Evolutionary conservation across 2,113 vertebrate genomes (phyloP).

Genomic region (Penelope pileata): DNA sequence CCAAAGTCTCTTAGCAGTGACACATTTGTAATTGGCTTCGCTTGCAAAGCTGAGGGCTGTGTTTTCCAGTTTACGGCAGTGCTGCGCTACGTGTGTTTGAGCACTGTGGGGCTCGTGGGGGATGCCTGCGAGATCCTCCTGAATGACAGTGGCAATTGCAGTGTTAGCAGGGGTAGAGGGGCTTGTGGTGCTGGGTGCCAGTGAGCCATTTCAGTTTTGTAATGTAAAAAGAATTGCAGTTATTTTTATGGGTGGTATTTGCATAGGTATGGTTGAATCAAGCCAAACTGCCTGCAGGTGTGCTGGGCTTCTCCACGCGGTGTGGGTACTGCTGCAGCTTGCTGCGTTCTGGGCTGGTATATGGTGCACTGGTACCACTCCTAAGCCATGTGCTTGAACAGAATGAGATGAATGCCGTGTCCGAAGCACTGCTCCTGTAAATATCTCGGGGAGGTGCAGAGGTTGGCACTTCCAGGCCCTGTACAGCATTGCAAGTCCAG

Average conservation of each 20-base stretch:
- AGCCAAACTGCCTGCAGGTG: not conserved
- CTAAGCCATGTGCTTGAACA: fast-evolving
- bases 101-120: fast-evolving
- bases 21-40: not conserved
- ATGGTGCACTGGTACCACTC: too few relatives aligned
- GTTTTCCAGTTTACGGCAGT: fast-evolving
- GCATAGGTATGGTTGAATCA: not conserved
- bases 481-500: fast-evolving
- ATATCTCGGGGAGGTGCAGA: not conserved
- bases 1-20: not conserved
- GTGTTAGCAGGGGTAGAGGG: fast-evolving
- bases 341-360: not conserved
- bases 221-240: not conserved
- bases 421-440: not conserved
- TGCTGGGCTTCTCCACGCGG: not conserved
- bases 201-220: not conserved
- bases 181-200: not conserved
- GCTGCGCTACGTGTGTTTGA: not conserved
- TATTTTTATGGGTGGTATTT: not conserved
- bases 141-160: not conserved
- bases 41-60: not conserved
- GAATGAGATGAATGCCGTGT: fast-evolving
- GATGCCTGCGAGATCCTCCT: not conserved
- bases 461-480: fast-evolving
- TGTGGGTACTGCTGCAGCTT: too few relatives aligned